These are phyloP conservation scores for Saturnia japonica DNA, from an alignment of 2,888 invertebrate species.

Conservation along the genomic window DNA sequence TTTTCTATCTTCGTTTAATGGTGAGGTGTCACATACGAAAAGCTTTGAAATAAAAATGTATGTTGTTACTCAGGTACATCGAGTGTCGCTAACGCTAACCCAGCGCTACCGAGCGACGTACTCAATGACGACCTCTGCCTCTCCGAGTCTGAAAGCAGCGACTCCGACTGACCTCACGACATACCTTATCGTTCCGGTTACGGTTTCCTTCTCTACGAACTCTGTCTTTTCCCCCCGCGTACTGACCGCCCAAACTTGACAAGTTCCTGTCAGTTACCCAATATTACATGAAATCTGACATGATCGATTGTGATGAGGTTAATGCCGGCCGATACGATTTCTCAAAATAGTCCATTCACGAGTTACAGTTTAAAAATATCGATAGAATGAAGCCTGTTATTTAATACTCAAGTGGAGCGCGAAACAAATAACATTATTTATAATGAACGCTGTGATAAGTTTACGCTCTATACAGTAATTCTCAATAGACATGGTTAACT, in stretches of 20 bases:
- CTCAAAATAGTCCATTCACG: background rate
- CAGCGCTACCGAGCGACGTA: slow-evolving; percentile 83
- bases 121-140: slow-evolving; percentile 93
- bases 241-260: background rate
- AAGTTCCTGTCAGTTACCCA: background rate
- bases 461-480: too few relatives aligned
- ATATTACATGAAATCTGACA: background rate
- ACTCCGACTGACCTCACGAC: slow-evolving; percentile 83
- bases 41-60: background rate
- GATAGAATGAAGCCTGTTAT: background rate
- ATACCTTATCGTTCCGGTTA: slow-evolving; percentile 40
- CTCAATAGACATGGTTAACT: too few relatives aligned
- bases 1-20: too few relatives aligned
- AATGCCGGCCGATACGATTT: background rate
- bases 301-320: background rate
- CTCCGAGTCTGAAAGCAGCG: slow-evolving; percentile 90
- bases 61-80: background rate
- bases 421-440: background rate
- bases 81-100: slow-evolving; percentile 32
- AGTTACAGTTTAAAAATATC: background rate
- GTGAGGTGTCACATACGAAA: too few relatives aligned
- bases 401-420: background rate
- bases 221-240: slow-evolving; percentile 22
- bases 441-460: slow-evolving; percentile 18
- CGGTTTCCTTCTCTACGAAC: slow-evolving; percentile 37